Percentiles rank a stretch among this genome's conserved stretches.
These are phyloP conservation scores for Drosophila pandora DNA, from an alignment of 1,140 invertebrate genomes.

Conservation along the genomic window DNA sequence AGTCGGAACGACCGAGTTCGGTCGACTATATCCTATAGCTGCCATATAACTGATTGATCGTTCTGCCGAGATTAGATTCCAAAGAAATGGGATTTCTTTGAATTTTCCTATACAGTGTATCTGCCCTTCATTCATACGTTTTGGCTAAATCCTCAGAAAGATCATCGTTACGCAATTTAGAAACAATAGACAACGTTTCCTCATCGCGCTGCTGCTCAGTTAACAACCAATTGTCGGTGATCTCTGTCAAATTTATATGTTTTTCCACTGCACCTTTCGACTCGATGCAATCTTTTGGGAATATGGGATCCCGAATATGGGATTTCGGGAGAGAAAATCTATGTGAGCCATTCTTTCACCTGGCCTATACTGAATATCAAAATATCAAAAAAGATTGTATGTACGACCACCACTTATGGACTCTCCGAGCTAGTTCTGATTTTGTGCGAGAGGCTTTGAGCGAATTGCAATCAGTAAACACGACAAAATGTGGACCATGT, in stretches of 20 bases:
- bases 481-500: too few species aligned
- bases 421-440: conserved; percentile 1
- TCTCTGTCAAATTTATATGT: background rate
- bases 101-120: too few species aligned
- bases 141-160: too few species aligned
- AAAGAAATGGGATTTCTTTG: too few species aligned
- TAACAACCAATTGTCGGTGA: background rate
- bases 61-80: too few species aligned
- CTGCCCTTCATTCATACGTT: too few species aligned
- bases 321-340: conserved; percentile 1
- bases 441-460: too few species aligned
- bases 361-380: conserved; percentile 34
- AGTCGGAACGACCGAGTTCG: too few species aligned
- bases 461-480: too few species aligned
- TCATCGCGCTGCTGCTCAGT: background rate
- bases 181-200: background rate
- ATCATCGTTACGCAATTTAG: background rate
- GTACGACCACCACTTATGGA: conserved; percentile 38
- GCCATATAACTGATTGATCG: too few species aligned
- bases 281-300: background rate
- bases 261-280: background rate
- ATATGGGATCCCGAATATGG: too few species aligned
- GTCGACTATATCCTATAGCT: too few species aligned
- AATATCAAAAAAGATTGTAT: background rate
- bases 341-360: conserved; percentile 61